Evolutionary conservation across 2,888 invertebrate species (phyloP).

Genomic region (Junonia oenone): DNA sequence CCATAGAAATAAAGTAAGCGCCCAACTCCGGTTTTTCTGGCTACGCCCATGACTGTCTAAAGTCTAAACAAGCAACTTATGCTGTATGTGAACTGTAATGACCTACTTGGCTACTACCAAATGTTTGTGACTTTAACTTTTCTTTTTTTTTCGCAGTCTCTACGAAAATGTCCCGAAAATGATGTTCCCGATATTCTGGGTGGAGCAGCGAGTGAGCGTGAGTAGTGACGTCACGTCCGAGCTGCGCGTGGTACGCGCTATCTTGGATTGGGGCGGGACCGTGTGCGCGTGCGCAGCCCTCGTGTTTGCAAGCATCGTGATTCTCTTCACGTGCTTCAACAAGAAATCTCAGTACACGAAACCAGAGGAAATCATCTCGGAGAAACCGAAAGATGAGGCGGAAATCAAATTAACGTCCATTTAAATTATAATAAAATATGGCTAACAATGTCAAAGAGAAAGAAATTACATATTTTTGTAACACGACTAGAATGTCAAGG

Average conservation of each 20-base stretch:
- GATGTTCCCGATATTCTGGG: constrained; percentile 89
- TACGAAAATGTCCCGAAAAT: constrained; percentile 83
- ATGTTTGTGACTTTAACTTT: too few species aligned
- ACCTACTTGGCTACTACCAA: too few species aligned
- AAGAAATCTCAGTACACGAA: constrained; percentile 42
- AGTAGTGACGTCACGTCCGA: constrained; percentile 77
- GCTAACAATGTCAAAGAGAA: too few species aligned
- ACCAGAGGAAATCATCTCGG: constrained; percentile 39
- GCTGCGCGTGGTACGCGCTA: constrained; percentile 58
- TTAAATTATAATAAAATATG: too few species aligned
- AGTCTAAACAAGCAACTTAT: too few species aligned
- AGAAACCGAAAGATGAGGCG: constrained; percentile 56
- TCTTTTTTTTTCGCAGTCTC: constrained; percentile 66
- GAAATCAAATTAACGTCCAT: constrained; percentile 58
- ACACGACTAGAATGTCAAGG: too few species aligned
- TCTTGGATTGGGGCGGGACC: constrained; percentile 61
- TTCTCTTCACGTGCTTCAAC: constrained; percentile 55
- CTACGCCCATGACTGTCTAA: too few species aligned
- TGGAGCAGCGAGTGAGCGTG: constrained; percentile 83
- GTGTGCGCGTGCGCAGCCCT: constrained; percentile 67
- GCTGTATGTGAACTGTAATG: too few species aligned
- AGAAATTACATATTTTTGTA: too few species aligned
- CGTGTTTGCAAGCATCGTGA: constrained; percentile 67
- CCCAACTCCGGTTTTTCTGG: too few species aligned
- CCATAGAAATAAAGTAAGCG: too few species aligned